A percentile compares a stretch with the other conserved stretches of the same genome.
These are phyloP conservation scores for Neuroterus valhalla DNA, from an alignment of 1,140 invertebrate genomes.

Conservation along the genomic window DNA sequence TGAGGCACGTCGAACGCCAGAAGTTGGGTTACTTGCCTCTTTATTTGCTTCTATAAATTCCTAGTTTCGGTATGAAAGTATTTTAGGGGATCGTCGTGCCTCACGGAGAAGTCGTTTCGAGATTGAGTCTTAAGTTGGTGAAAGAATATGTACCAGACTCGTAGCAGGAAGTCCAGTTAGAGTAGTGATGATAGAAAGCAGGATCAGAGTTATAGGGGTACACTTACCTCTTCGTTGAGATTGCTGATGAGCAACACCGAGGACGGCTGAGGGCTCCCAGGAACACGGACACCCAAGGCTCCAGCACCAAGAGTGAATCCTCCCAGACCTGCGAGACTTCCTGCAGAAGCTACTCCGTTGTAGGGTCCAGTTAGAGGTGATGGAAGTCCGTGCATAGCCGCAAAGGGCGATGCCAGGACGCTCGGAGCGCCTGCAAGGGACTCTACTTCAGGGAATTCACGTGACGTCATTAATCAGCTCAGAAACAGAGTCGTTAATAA, in stretches of 20 bases:
- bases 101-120: neutral
- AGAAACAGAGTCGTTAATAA: neutral
- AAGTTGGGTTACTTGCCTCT: neutral
- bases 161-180: neutral
- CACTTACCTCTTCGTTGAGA: conserved; percentile 92
- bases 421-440: conserved; percentile 82
- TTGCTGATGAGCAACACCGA: conserved; percentile 93
- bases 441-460: conserved; percentile 72
- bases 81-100: neutral
- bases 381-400: conserved; percentile 81
- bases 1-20: neutral
- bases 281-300: conserved; percentile 76
- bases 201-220: neutral
- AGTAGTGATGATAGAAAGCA: neutral
- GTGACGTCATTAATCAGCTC: conserved; percentile 45
- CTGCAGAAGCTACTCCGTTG: conserved; percentile 80
- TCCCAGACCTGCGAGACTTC: conserved; percentile 83
- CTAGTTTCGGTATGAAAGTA: neutral
- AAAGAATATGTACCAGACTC: conserved; percentile 8
- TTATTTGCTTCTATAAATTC: neutral
- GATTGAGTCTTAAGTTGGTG: neutral
- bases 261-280: conserved; percentile 80
- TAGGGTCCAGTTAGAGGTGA: conserved; percentile 83
- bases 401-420: conserved; percentile 90
- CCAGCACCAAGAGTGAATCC: conserved; percentile 81